A percentile compares a stretch with the other conserved stretches of the same genome.
Conservation (phyloP, 2,113 vertebrate genomes). For the Orycteropus afer region DNA sequence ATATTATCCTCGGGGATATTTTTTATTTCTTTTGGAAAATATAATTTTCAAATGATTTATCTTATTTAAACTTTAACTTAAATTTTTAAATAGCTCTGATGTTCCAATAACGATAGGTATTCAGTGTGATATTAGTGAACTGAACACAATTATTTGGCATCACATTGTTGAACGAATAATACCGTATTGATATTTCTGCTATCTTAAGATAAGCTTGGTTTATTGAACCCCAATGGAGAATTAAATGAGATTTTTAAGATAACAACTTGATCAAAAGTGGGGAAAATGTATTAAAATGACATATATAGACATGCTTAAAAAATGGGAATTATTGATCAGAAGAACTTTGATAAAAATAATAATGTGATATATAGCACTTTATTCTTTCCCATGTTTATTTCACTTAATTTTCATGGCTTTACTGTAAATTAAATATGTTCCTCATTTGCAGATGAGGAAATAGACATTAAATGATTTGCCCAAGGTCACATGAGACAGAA, state of each 20-base stretch:
- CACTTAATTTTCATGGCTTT: background rate
- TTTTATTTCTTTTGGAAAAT: conserved; percentile 35
- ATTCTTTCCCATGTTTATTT: conserved; percentile 18
- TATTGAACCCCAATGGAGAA: background rate
- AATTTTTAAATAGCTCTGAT: background rate
- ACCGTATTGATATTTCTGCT: background rate
- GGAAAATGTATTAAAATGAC: background rate
- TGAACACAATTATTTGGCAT: conserved; percentile 6
- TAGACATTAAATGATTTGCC: background rate
- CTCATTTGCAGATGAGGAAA: background rate
- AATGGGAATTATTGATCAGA: background rate
- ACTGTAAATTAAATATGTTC: background rate
- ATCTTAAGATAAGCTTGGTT: conserved; percentile 16
- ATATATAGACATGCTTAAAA: background rate
- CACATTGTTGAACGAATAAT: conserved; percentile 19
- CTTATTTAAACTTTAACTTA: conserved; percentile 36
- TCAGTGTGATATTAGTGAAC: background rate
- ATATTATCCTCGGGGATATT: background rate
- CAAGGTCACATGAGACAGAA: background rate
- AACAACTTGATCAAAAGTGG: conserved; percentile 9
- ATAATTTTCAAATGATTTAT: conserved; percentile 26
- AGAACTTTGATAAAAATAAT: conserved; percentile 14
- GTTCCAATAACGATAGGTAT: background rate
- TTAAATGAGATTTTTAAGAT: background rate
- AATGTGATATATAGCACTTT: background rate